Percentiles rank a stretch among this genome's conserved stretches.
phyloP scores from a whole-genome alignment of 1,140 invertebrate genomes.

The Zaprionus ornatus region DNA sequence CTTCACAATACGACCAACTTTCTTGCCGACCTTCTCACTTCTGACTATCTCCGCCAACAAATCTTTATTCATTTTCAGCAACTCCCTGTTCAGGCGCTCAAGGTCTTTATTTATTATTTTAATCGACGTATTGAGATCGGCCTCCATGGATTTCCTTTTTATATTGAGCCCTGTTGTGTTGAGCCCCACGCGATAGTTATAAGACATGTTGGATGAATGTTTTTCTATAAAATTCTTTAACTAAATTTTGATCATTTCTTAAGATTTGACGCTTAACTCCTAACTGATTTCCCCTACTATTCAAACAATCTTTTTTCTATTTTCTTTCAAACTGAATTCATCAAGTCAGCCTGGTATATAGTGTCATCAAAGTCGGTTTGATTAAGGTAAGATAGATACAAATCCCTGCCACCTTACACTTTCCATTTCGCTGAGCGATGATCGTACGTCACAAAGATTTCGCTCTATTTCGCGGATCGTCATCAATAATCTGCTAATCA shows the following conservation, averaged over 20 bases:
- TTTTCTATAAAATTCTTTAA: too few relatives aligned
- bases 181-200: too few relatives aligned
- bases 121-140: constrained; percentile 65
- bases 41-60: constrained; percentile 45
- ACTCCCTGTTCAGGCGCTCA: constrained; percentile 61
- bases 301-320: neutral
- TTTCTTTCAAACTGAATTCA: neutral
- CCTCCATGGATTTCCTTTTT: constrained; percentile 62
- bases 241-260: neutral
- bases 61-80: constrained; percentile 54
- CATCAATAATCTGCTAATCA: constrained; percentile 22
- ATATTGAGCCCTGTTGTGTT: constrained; percentile 41
- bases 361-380: too few relatives aligned
- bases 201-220: too few relatives aligned
- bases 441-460: neutral
- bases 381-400: too few relatives aligned
- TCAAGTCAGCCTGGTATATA: too few relatives aligned
- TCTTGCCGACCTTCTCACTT: constrained; percentile 36
- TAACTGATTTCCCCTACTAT: neutral
- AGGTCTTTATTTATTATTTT: constrained; percentile 70
- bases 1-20: neutral
- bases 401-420: neutral
- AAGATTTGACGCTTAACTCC: neutral
- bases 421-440: too few relatives aligned
- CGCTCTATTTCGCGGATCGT: neutral